Evolutionary conservation across 1,140 invertebrate species (phyloP).

Genomic region (Metaphire vulgaris): DNA sequence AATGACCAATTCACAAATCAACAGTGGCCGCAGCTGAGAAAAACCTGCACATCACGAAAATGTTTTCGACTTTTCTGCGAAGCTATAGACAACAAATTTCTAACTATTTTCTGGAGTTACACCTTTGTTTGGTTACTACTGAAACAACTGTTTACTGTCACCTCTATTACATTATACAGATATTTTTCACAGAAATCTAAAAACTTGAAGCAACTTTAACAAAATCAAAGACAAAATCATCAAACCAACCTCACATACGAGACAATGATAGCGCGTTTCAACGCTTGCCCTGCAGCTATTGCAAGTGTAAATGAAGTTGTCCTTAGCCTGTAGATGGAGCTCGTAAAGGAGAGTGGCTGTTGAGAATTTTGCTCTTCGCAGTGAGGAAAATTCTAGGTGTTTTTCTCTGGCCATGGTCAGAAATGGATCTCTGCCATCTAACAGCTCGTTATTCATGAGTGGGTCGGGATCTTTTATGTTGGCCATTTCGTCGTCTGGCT

Average conservation of each 20-base stretch:
- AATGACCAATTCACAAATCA: too few relatives aligned
- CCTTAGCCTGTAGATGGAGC: constrained; percentile 77
- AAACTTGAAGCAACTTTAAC: too few relatives aligned
- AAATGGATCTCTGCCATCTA: constrained; percentile 99
- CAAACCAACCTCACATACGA: constrained; percentile 70
- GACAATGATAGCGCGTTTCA: constrained; percentile 94
- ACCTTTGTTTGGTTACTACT: too few relatives aligned
- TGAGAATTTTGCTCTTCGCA: constrained; percentile 89
- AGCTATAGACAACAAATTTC: too few relatives aligned
- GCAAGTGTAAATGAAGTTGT: constrained; percentile 78
- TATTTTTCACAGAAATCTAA: too few relatives aligned
- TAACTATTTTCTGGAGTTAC: too few relatives aligned
- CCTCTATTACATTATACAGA: too few relatives aligned
- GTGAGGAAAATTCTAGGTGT: constrained; percentile 97
- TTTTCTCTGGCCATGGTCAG: constrained; percentile 93
- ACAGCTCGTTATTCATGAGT: constrained; percentile 88
- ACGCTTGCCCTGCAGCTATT: constrained; percentile 93
- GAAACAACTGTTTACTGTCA: too few relatives aligned
- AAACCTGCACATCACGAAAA: too few relatives aligned
- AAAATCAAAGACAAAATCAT: too few relatives aligned
- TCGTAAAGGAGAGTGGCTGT: constrained; percentile 96
- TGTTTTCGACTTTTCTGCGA: too few relatives aligned
- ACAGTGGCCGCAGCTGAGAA: too few relatives aligned
- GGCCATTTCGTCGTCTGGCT: not conserved
- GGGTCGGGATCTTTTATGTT: constrained; percentile 79